Evolutionary conservation across 2,797 vertebrate species (phyloP).

Genomic region (Hypotaenidia philippensis): DNA sequence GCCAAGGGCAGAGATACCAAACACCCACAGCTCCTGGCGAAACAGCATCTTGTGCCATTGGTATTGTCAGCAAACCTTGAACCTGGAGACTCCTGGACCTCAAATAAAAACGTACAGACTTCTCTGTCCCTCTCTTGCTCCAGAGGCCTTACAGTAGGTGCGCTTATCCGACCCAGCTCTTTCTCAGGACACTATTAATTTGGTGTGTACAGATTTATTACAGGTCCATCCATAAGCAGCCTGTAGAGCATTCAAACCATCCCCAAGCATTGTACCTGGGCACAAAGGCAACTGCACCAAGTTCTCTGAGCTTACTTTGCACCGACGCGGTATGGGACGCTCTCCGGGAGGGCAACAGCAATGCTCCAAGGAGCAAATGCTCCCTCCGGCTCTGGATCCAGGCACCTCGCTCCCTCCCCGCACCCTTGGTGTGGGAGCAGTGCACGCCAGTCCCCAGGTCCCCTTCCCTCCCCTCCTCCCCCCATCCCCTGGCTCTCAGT

Average conservation of each 20-base stretch:
- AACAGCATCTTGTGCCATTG: background rate
- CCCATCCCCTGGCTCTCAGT: background rate
- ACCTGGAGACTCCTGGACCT: background rate
- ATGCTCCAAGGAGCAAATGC: background rate
- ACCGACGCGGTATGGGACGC: rapidly evolving
- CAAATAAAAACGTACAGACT: background rate
- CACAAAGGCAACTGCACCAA: background rate
- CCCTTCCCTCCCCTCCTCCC: background rate
- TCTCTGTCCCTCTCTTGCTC: background rate
- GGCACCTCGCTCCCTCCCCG: rapidly evolving
- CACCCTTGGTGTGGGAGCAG: background rate
- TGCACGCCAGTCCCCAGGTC: rapidly evolving
- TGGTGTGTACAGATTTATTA: background rate
- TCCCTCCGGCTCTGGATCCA: background rate
- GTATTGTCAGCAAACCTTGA: background rate
- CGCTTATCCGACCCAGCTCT: constrained; percentile 16
- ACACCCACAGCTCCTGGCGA: background rate
- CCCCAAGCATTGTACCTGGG: rapidly evolving
- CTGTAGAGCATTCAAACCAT: background rate
- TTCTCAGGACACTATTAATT: constrained; percentile 17
- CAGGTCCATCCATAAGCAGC: background rate
- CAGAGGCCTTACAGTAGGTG: background rate
- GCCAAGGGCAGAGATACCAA: background rate
- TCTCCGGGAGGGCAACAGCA: rapidly evolving
- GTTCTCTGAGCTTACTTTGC: background rate